A percentile compares a stretch with the other conserved stretches of the same genome.
Conservation (phyloP, 2,888 invertebrate genomes). For the Melanostoma mellinum region DNA sequence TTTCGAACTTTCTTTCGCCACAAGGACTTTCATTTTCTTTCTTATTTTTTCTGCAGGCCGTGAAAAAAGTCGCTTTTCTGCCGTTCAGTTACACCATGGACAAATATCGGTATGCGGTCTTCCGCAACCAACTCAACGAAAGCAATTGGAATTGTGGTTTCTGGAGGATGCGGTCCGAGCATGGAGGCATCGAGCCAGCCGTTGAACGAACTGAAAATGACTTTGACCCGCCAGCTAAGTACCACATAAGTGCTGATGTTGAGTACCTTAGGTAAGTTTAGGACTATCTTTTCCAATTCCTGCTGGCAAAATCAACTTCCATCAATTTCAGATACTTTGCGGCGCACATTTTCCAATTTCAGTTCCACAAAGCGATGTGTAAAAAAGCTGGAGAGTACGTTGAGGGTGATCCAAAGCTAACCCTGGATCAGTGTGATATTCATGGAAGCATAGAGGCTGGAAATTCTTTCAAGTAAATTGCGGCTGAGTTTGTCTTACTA, state of each 20-base stretch:
- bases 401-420: slow-evolving; percentile 85
- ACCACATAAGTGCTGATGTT: slow-evolving; percentile 88
- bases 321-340: slow-evolving; percentile 86
- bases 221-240: slow-evolving; percentile 90
- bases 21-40: neutral
- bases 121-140: slow-evolving; percentile 84
- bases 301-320: neutral
- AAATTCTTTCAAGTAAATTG: slow-evolving; percentile 84
- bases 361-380: slow-evolving; percentile 88
- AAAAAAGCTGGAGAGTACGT: slow-evolving; percentile 90
- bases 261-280: slow-evolving; percentile 85
- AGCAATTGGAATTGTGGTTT: slow-evolving; percentile 86
- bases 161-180: slow-evolving; percentile 85
- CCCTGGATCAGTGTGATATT: slow-evolving; percentile 93
- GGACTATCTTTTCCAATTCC: neutral
- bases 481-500: neutral
- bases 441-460: slow-evolving; percentile 92
- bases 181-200: slow-evolving; percentile 87
- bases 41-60: slow-evolving; percentile 75
- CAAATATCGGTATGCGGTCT: slow-evolving; percentile 87
- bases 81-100: slow-evolving; percentile 88
- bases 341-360: slow-evolving; percentile 90
- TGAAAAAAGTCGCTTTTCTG: slow-evolving; percentile 87
- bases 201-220: slow-evolving; percentile 85
- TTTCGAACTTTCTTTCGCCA: too few species aligned